Percentiles rank a stretch among this genome's conserved stretches.
Conservation (phyloP, 2,113 vertebrate species). For the Pangasianodon hypophthalmus region DNA sequence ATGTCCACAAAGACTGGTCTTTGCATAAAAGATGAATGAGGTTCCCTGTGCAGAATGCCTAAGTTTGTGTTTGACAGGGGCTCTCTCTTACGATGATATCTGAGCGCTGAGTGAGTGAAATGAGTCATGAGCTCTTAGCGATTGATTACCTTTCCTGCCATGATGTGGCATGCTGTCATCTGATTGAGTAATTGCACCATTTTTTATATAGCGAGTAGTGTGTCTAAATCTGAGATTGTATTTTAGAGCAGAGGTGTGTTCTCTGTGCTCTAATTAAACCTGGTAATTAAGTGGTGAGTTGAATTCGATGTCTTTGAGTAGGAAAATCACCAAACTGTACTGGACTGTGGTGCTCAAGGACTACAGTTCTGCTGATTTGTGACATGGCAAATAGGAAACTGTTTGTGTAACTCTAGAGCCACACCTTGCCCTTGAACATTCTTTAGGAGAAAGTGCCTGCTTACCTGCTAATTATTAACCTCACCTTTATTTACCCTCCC, state of each 20-base stretch:
- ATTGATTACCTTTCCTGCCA: constrained; percentile 60
- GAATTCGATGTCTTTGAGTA: not conserved
- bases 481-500: not conserved
- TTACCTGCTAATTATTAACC: constrained; percentile 44
- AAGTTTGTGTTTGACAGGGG: constrained; percentile 56
- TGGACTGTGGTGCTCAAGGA: not conserved
- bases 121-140: constrained; percentile 51
- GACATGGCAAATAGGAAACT: not conserved
- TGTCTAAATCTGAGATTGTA: not conserved
- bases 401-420: not conserved
- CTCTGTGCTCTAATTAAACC: not conserved
- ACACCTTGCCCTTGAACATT: not conserved
- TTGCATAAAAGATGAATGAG: constrained; percentile 72
- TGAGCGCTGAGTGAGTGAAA: constrained; percentile 56
- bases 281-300: not conserved
- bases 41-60: constrained; percentile 49
- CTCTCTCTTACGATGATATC: constrained; percentile 62
- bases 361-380: not conserved
- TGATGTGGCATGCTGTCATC: constrained; percentile 40
- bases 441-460: not conserved
- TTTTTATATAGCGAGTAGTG: not conserved
- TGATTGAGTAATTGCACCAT: not conserved
- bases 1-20: constrained; percentile 47
- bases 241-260: no score
- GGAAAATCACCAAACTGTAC: not conserved